A percentile compares a stretch with the other conserved stretches of the same genome.
These are phyloP conservation scores for Arrhopalites spinosus DNA, from an alignment of 2,888 invertebrate species.

Conservation along the genomic window DNA sequence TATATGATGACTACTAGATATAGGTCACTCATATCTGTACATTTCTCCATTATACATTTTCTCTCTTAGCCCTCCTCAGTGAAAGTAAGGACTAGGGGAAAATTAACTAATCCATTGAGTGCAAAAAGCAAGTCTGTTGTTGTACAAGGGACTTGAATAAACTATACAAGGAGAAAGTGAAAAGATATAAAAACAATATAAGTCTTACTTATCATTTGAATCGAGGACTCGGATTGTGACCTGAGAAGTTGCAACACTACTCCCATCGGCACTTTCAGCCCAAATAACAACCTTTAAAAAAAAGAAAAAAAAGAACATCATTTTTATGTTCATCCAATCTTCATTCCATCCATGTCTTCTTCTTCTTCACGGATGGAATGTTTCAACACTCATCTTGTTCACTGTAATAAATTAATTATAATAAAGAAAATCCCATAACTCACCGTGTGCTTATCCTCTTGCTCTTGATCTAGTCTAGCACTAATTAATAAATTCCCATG, in stretches of 20 bases:
- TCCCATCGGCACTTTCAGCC: conserved; percentile 55
- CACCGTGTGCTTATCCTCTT: conserved; percentile 56
- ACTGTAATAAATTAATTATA: neutral
- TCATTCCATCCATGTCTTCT: too few relatives aligned
- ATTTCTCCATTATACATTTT: too few relatives aligned
- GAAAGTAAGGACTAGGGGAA: too few relatives aligned
- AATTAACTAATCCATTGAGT: too few relatives aligned
- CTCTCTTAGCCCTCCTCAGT: too few relatives aligned
- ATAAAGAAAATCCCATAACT: conserved; percentile 14
- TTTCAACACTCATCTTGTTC: neutral
- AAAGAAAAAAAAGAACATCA: conserved; percentile 7
- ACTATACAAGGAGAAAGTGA: neutral
- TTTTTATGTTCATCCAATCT: too few relatives aligned
- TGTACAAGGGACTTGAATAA: too few relatives aligned
- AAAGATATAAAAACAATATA: conserved; percentile 9
- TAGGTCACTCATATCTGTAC: too few relatives aligned
- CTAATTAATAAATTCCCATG: conserved; percentile 54
- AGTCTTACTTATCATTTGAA: conserved; percentile 35
- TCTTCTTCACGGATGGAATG: too few relatives aligned
- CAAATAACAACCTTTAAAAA: conserved; percentile 54
- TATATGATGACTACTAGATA: too few relatives aligned
- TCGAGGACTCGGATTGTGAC: conserved; percentile 52
- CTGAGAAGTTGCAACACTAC: conserved; percentile 56
- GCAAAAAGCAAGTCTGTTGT: neutral
- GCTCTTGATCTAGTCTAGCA: conserved; percentile 54